Conservation (phyloP, 2,113 vertebrate genomes). For the Cottus gobio region DNA sequence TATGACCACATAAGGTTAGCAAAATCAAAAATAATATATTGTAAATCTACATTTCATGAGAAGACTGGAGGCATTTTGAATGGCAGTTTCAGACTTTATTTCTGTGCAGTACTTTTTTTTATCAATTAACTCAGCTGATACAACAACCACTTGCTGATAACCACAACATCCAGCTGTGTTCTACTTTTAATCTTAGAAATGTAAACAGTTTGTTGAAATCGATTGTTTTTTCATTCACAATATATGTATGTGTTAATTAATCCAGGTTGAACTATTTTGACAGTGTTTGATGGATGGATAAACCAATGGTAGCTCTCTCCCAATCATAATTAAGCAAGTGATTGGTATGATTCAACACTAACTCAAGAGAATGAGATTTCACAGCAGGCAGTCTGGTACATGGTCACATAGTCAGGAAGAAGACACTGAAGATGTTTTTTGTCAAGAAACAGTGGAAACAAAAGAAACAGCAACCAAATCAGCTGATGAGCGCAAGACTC, state of each 20-base stretch:
- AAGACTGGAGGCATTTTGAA: not conserved
- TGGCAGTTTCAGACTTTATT: constrained; percentile 60
- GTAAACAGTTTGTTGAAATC: not conserved
- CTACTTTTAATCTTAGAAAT: constrained; percentile 1
- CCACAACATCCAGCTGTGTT: constrained; percentile 12
- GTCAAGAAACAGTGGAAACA: not conserved
- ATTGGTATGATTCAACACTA: constrained; percentile 22
- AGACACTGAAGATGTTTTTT: constrained; percentile 19
- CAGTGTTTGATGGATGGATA: not conserved
- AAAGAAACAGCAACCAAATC: constrained; percentile 33
- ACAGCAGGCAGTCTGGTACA: constrained; percentile 26
- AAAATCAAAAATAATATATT: not conserved
- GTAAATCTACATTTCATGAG: not conserved
- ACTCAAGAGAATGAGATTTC: not conserved
- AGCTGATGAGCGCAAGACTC: constrained; percentile 25
- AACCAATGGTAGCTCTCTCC: not conserved
- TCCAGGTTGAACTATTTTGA: not conserved
- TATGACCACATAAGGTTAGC: constrained; percentile 42
- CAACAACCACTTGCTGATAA: constrained; percentile 2
- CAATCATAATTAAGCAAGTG: constrained; percentile 14
- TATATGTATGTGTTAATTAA: constrained; percentile 16
- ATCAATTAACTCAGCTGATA: not conserved
- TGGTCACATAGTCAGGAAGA: constrained; percentile 4
- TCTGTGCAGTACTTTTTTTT: constrained; percentile 34
- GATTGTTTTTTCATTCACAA: not conserved